phyloP scores from a whole-genome alignment of 2,888 invertebrate genomes.

The Scaptomyza tumidula region DNA sequence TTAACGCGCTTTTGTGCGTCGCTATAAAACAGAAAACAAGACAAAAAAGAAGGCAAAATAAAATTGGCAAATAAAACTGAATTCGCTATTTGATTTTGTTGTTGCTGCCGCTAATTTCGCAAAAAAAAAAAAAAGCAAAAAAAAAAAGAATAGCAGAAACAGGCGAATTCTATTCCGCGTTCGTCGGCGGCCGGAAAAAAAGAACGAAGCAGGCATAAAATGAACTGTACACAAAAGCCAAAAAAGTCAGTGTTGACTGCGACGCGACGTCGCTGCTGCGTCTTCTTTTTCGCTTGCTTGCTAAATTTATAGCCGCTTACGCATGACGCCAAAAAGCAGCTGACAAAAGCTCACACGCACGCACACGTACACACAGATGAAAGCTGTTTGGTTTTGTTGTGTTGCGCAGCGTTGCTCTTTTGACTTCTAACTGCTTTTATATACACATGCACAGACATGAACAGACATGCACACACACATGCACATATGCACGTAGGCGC shows the following conservation, averaged over 20 bases:
- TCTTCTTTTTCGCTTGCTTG: constrained; percentile 34
- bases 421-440: constrained; percentile 68
- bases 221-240: constrained; percentile 70
- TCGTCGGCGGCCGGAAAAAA: constrained; percentile 20
- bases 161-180: constrained; percentile 57
- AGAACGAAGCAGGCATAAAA: constrained; percentile 50
- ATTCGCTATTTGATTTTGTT: constrained; percentile 30
- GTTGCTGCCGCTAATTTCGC: constrained; percentile 55
- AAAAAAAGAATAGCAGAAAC: constrained; percentile 11
- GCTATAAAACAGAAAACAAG: constrained; percentile 39
- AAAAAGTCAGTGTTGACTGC: constrained; percentile 53
- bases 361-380: constrained; percentile 18
- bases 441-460: constrained; percentile 9
- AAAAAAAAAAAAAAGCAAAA: constrained; percentile 39
- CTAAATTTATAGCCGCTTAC: constrained; percentile 67
- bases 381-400: constrained; percentile 33
- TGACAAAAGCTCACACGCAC: constrained; percentile 54
- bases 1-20: constrained; percentile 74
- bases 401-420: constrained; percentile 12
- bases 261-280: constrained; percentile 3
- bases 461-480: constrained; percentile 9
- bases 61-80: constrained; percentile 56
- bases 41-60: constrained; percentile 14
- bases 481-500: constrained; percentile 33
- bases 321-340: constrained; percentile 62